Evolutionary conservation across 2,888 invertebrate genomes (phyloP).

Genomic region (Glyphotaelius pellucidus): DNA sequence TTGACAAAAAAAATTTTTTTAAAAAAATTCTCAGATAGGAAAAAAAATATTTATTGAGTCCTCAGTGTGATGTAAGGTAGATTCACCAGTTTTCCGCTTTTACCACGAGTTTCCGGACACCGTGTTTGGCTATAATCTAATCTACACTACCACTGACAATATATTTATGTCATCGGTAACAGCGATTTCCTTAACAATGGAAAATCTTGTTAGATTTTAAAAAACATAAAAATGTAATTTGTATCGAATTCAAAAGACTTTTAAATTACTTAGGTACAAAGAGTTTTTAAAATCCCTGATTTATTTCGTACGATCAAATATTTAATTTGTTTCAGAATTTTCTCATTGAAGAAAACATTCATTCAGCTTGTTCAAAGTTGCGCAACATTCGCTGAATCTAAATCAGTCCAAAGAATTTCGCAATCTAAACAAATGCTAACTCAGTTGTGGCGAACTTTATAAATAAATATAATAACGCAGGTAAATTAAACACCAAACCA

Average conservation of each 20-base stretch:
- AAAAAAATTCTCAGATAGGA: no score
- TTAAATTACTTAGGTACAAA: no score
- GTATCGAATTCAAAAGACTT: background rate
- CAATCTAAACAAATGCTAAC: background rate
- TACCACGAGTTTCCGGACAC: no score
- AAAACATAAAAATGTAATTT: no score
- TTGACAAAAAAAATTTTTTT: no score
- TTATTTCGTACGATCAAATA: background rate
- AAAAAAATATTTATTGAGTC: no score
- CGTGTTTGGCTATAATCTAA: no score
- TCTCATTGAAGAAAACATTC: background rate
- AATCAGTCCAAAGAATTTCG: background rate
- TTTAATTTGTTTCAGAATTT: background rate
- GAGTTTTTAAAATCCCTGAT: no score
- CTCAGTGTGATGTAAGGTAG: no score
- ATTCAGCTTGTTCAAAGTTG: background rate
- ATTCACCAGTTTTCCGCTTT: no score
- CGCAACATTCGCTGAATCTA: background rate
- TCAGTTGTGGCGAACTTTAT: background rate
- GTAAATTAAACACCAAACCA: background rate
- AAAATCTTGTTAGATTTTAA: no score
- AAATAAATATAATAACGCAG: background rate
- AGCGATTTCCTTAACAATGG: background rate
- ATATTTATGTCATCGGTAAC: background rate
- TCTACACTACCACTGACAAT: background rate